phyloP scores from a whole-genome alignment of 1,140 invertebrate genomes.

The Paracyclopina nana region DNA sequence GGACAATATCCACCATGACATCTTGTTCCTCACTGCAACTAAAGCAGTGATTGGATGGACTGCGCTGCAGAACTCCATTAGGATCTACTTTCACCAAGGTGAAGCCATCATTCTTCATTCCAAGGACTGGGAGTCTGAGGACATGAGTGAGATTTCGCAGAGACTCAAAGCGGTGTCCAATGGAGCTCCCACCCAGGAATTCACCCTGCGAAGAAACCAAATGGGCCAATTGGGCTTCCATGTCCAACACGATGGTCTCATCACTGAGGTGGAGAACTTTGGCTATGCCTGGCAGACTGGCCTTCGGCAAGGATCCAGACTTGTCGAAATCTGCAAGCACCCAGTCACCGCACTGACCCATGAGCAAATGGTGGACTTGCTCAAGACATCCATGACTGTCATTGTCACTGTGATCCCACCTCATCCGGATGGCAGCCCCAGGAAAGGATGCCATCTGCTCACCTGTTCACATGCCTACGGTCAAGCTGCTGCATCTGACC shows the following conservation, averaged over 20 bases:
- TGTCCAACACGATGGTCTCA: slow-evolving; percentile 81
- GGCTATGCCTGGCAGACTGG: slow-evolving; percentile 76
- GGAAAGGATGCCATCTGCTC: slow-evolving; percentile 44
- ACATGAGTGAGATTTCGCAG: slow-evolving; percentile 52
- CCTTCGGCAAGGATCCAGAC: slow-evolving; percentile 58
- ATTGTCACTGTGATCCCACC: slow-evolving; percentile 64
- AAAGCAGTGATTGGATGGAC: slow-evolving; percentile 22
- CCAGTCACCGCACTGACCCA: slow-evolving; percentile 70
- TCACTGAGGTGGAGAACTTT: slow-evolving; percentile 73
- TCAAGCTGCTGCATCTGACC: slow-evolving; percentile 23
- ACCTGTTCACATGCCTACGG: slow-evolving; percentile 42
- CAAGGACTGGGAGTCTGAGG: slow-evolving; percentile 40
- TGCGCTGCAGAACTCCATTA: slow-evolving; percentile 18
- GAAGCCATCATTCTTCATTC: slow-evolving; percentile 17
- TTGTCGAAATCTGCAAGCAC: slow-evolving; percentile 80
- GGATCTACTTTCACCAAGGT: slow-evolving; percentile 18
- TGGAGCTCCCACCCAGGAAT: slow-evolving; percentile 49
- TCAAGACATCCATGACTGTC: slow-evolving; percentile 70
- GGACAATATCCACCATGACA: slow-evolving; percentile 53
- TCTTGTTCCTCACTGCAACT: slow-evolving; percentile 25
- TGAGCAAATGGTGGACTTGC: slow-evolving; percentile 79
- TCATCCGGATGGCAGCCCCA: slow-evolving; percentile 39
- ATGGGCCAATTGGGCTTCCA: slow-evolving; percentile 81
- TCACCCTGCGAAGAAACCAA: slow-evolving; percentile 51
- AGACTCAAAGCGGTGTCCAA: slow-evolving; percentile 46